Percentiles rank a stretch among this genome's conserved stretches.
phyloP scores from a whole-genome alignment of 2,113 vertebrate species.

The Calidris pygmaea region DNA sequence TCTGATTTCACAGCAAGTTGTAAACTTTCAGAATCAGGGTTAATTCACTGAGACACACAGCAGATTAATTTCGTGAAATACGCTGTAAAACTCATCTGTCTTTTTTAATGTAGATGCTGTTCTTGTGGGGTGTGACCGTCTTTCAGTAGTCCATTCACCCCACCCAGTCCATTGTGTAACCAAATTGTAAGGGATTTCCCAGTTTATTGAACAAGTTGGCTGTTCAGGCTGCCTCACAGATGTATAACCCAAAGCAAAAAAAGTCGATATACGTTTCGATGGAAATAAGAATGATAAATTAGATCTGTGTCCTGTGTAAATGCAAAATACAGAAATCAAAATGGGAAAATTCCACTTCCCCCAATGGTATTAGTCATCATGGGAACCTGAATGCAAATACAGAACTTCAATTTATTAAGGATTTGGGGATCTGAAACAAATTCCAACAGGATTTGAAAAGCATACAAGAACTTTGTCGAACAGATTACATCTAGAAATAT shows the following conservation, averaged over 20 bases:
- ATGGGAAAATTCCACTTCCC: constrained; percentile 53
- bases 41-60: background rate
- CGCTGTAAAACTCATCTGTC: background rate
- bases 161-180: background rate
- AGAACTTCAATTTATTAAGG: constrained; percentile 62
- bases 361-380: constrained; percentile 37
- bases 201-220: background rate
- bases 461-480: constrained; percentile 1
- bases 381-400: constrained; percentile 33
- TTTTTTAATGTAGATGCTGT: background rate
- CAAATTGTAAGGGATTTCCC: background rate
- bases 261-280: background rate
- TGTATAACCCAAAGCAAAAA: background rate
- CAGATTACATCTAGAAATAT: constrained; percentile 11
- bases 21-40: background rate
- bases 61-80: background rate
- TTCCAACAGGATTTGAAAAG: constrained; percentile 56
- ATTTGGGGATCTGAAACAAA: constrained; percentile 53
- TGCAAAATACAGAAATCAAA: constrained; percentile 31
- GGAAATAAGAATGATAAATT: background rate
- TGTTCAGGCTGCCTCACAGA: background rate
- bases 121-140: background rate
- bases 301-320: background rate
- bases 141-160: background rate
- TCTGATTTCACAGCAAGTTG: background rate